Base-by-base conservation (phyloP, 2,797 vertebrate species). In the Notolabrus celidotus region DNA sequence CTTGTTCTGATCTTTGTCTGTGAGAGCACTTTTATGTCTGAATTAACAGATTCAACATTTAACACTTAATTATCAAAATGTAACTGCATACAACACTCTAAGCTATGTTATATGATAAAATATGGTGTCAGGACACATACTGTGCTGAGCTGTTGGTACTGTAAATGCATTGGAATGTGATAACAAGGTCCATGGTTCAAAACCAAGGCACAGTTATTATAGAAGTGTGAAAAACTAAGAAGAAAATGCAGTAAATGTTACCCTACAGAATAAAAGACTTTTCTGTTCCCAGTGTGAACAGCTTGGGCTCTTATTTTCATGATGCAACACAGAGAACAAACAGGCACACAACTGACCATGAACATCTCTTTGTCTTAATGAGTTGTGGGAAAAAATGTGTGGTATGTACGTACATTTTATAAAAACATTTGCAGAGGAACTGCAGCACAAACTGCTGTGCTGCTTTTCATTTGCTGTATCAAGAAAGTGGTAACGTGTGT, bases 341-440 rank as follows among this genome's bases (percentile, higher is more conserved):
- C 29, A 23, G 31, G 46, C 57, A 86, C 66, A 79, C 56, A 69
- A 72, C 78, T 49, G 67, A 71, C 12, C 15, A 55, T 64, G 58
- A 77, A 55, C 5, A 12, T 50, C 39, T 67, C 34, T 79, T 85
- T 78, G 49, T 67, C 85, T 79, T 80, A 67, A 82, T 69, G 66
- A 83, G 69, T 42, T 66, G 67, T 42, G 51, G 53, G 73, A 70
- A 80, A 76, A 80, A 70, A 62, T 68, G 71, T 65, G 50, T 58
- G n/a, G n/a, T n/a, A 31, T 31, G 29, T 63, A 74, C 72, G 45
- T 33, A 72, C 36, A 49, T 66, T 66, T 67, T 50, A 43, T 61
- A 70, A 64, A 52, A 49, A 49, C 27, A 11, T 19, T 38, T 67
- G 34, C 36, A 61, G 46, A 46, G 42, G 38, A 20, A 68, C 25